These are phyloP conservation scores for Caenorhabditis parvicauda DNA, from an alignment of 2,888 invertebrate genomes.

Conservation along the genomic window DNA sequence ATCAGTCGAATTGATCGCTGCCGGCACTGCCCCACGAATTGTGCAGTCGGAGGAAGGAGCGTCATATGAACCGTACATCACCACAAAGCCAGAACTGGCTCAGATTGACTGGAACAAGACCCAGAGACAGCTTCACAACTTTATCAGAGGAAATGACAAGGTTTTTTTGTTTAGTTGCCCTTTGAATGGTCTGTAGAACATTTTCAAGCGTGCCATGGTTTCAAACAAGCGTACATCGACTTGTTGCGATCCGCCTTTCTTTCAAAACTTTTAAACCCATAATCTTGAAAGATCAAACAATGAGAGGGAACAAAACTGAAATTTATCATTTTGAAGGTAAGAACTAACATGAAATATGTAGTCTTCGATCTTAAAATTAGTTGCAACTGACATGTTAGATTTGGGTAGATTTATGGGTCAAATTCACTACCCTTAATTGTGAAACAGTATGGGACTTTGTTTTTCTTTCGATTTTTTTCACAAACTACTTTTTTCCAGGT, in stretches of 20 bases:
- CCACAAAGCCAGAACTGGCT: constrained; percentile 72
- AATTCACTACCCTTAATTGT: not conserved
- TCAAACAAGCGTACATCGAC: not conserved
- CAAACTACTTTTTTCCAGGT: constrained; percentile 66
- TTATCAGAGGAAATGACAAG: constrained; percentile 87
- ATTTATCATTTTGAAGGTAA: too few species aligned
- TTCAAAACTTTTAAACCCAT: not conserved
- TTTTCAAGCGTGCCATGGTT: not conserved
- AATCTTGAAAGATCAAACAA: not conserved
- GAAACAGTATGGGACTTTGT: too few species aligned
- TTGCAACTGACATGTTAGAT: not conserved
- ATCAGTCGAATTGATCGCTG: constrained; percentile 83
- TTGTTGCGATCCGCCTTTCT: too few species aligned
- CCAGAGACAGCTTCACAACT: constrained; percentile 78
- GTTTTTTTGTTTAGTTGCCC: constrained; percentile 5
- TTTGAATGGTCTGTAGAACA: not conserved
- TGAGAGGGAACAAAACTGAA: too few species aligned
- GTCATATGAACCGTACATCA: constrained; percentile 77
- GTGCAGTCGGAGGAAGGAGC: constrained; percentile 82
- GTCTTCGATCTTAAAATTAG: not conserved
- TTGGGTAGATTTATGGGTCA: not conserved
- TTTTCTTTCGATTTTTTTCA: not conserved
- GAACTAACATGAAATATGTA: too few species aligned
- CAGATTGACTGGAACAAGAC: constrained; percentile 65
- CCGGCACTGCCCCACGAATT: constrained; percentile 77